Evolutionary conservation across 1,140 invertebrate species (phyloP), one percentile per base, ranked within the genome.

Genomic region (Brachionus paranguensis): DNA sequence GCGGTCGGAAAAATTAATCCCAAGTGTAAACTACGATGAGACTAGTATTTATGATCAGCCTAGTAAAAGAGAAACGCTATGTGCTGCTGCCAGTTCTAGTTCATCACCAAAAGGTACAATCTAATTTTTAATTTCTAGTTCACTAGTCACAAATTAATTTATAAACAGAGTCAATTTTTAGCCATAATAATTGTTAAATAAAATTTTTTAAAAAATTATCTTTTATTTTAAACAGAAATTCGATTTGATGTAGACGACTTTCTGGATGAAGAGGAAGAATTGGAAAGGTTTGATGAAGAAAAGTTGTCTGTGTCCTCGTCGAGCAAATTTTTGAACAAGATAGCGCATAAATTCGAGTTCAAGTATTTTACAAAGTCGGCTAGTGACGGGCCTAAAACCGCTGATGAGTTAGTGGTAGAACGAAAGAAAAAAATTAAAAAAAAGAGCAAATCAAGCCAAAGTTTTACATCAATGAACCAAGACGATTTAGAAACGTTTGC

Each of bases 381-480:
- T 8, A 45, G n/a, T 72, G 14, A 41, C 6, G 68, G 47, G 45
- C 1, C n/a, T 33, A 27, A 14, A 3, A n/a, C n/a, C 7, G 10
- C 43, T 12, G 72, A 47, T 20, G 72, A 76, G 45, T n/a, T 47
- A 20, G 10, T 27, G 6, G 72, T 76, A 2, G 27, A 47, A 20
- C 41, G 72, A 24, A 47, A 50, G 20, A 76, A 76, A 50, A 76
- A 76, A 76, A 76, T 50, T 29, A 76, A 76, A 47, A 76, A 76
- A 29, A 76, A 76, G 27, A 72, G n/a, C 11, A 72, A 72, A 17
- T 72, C 68, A 41, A 72, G 33, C 10, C 68, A 72, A 43, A 72
- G 68, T 72, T 37, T 72, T 20, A 17, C 68, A 8, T 72, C 68
- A 41, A 29, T 27, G 41, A 76, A 76, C 14, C 41, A 43, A n/a